Conservation (phyloP, 2,797 vertebrate species). For the Trachurus trachurus region DNA sequence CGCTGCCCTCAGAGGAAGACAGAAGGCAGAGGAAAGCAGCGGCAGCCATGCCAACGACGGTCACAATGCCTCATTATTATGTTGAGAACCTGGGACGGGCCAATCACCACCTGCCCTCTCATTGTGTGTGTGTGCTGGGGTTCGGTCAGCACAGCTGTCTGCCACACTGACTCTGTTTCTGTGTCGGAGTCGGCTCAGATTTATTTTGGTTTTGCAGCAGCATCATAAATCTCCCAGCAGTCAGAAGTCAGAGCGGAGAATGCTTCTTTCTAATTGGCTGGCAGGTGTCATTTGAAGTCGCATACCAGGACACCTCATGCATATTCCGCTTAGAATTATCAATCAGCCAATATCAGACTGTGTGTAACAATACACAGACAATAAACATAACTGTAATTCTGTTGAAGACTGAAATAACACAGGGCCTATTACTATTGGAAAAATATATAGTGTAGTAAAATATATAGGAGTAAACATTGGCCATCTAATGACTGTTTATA, state of each 20-base stretch:
- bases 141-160: conserved; percentile 28
- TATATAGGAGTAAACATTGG: not conserved
- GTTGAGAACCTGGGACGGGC: conserved; percentile 44
- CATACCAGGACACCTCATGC: conserved; percentile 1
- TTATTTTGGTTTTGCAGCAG: conserved; percentile 28
- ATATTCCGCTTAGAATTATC: conserved; percentile 1
- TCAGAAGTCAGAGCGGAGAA: conserved; percentile 22
- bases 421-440: not conserved
- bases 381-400: not conserved
- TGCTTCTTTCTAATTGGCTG: conserved; percentile 20
- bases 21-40: conserved; percentile 53
- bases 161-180: conserved; percentile 41
- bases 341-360: not conserved
- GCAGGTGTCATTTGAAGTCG: conserved; percentile 13
- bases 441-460: not conserved
- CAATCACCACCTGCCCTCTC: conserved; percentile 57
- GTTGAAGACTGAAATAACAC: no score
- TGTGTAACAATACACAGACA: not conserved
- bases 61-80: conserved; percentile 57
- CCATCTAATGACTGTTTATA: not conserved
- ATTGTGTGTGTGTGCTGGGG: conserved; percentile 38
- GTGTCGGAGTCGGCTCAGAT: conserved; percentile 38
- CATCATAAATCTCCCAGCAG: conserved; percentile 52
- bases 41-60: conserved; percentile 36
- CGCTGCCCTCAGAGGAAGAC: conserved; percentile 63